These are phyloP conservation scores for Drosophila sp. DNA, from an alignment of 1,140 invertebrate species.

Conservation along the genomic window DNA sequence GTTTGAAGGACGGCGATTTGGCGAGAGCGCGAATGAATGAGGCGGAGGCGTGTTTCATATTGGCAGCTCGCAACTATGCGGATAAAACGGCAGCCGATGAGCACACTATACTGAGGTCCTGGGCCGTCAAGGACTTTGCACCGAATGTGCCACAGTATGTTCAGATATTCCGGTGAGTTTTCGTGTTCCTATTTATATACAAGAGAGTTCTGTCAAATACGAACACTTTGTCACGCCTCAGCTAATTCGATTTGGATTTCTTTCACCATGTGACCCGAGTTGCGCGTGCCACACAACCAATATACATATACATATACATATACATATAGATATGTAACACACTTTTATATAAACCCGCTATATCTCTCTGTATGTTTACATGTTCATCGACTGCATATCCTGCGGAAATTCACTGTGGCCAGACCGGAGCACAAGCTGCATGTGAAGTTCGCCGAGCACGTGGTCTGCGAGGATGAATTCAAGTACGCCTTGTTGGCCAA, in stretches of 20 bases:
- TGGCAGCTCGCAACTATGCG: slow-evolving; percentile 97
- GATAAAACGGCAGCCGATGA: slow-evolving; percentile 98
- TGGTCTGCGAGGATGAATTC: slow-evolving; percentile 99
- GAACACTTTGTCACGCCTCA: slow-evolving; percentile 22
- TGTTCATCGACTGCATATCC: slow-evolving; percentile 51
- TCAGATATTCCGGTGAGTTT: slow-evolving; percentile 92
- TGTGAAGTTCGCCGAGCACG: slow-evolving; percentile 98
- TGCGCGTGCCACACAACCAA: slow-evolving; percentile 33
- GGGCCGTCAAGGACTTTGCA: slow-evolving; percentile 99
- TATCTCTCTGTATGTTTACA: neutral
- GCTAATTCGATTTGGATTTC: slow-evolving; percentile 55
- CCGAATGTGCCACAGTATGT: slow-evolving; percentile 98
- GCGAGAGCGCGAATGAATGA: slow-evolving; percentile 97
- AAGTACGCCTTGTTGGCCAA: slow-evolving; percentile 98
- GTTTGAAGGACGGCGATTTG: slow-evolving; percentile 96
- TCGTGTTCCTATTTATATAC: neutral
- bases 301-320: slow-evolving; percentile 18
- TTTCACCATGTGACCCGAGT: slow-evolving; percentile 33
- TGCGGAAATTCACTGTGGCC: slow-evolving; percentile 59
- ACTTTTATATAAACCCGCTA: too few species aligned
- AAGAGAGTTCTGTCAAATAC: neutral
- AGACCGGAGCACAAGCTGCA: slow-evolving; percentile 98
- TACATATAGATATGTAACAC: too few species aligned
- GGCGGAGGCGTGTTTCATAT: slow-evolving; percentile 97
- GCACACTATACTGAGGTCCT: slow-evolving; percentile 98